Conservation (phyloP, 2,113 vertebrate species). For the Solea solea region DNA sequence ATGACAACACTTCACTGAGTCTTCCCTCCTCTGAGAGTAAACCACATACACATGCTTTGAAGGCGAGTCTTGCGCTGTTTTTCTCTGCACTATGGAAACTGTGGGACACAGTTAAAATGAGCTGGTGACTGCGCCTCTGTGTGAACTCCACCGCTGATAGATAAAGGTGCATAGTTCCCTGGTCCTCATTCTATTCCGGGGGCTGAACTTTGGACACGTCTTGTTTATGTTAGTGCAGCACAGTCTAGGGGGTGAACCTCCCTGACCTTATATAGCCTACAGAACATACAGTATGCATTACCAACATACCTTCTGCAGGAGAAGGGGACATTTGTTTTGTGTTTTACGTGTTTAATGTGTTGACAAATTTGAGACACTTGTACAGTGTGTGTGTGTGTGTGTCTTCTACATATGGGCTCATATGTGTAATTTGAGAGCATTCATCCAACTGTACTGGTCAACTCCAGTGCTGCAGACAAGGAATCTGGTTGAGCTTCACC, state of each 20-base stretch:
- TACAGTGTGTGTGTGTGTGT: no score
- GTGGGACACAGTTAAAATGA: conserved; percentile 16
- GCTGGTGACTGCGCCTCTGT: conserved; percentile 19
- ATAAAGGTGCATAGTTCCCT: conserved; percentile 61
- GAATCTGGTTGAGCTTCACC: no score
- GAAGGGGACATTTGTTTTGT: no score
- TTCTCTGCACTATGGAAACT: conserved; percentile 20
- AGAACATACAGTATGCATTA: conserved; percentile 15
- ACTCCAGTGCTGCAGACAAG: no score
- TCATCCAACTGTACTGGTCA: no score
- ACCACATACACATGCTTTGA: neutral
- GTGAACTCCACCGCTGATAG: conserved; percentile 45
- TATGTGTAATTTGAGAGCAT: no score
- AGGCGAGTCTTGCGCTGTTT: neutral
- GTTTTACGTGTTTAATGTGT: no score
- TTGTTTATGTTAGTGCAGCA: conserved; percentile 66
- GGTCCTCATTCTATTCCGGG: conserved; percentile 40
- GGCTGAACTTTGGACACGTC: conserved; percentile 73
- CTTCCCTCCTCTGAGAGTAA: neutral
- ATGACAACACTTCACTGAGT: no score
- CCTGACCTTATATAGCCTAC: neutral
- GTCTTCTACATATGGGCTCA: no score
- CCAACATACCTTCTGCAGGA: neutral
- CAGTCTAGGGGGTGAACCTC: conserved; percentile 5
- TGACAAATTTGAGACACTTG: no score